A percentile compares a stretch with the other conserved stretches of the same genome.
Conservation (phyloP, 2,888 invertebrate genomes). For the Calameuta filiformis region DNA sequence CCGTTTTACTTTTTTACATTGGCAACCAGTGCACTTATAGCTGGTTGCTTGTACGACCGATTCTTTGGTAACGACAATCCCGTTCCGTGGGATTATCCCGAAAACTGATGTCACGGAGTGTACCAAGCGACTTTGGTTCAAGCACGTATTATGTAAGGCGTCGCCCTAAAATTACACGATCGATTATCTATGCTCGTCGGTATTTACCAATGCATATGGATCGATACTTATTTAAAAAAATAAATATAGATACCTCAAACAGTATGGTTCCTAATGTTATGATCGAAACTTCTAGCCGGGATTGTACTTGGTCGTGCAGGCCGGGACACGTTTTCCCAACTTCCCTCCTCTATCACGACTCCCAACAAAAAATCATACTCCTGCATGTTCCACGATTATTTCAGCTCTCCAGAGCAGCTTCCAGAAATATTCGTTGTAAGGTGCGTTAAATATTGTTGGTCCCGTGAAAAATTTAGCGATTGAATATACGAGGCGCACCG, state of each 20-base stretch:
- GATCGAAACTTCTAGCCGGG: slow-evolving; percentile 52
- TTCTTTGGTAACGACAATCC: not conserved
- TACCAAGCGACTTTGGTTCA: slow-evolving; percentile 48
- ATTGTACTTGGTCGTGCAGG: slow-evolving; percentile 62
- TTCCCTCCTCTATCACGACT: slow-evolving; percentile 10
- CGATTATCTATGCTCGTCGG: not conserved
- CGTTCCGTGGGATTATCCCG: slow-evolving; percentile 35
- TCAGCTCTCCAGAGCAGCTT: not conserved
- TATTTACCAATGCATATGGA: not conserved
- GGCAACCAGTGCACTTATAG: not conserved
- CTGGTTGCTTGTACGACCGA: not conserved
- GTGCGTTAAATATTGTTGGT: not conserved
- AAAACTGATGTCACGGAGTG: slow-evolving; percentile 47
- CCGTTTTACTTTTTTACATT: slow-evolving; percentile 11
- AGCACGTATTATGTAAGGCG: slow-evolving; percentile 42
- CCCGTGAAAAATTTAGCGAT: not conserved
- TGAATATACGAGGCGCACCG: not conserved
- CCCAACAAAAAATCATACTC: not conserved
- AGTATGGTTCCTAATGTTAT: slow-evolving; percentile 39
- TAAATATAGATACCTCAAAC: not conserved
- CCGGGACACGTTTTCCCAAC: slow-evolving; percentile 62
- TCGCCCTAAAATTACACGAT: not conserved
- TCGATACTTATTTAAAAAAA: not conserved
- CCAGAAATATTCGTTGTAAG: not conserved
- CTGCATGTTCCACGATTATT: not conserved